Percentiles rank a stretch among this genome's conserved stretches.
These are phyloP conservation scores for Phycodurus eques DNA, from an alignment of 2,113 vertebrate genomes.

Conservation along the genomic window DNA sequence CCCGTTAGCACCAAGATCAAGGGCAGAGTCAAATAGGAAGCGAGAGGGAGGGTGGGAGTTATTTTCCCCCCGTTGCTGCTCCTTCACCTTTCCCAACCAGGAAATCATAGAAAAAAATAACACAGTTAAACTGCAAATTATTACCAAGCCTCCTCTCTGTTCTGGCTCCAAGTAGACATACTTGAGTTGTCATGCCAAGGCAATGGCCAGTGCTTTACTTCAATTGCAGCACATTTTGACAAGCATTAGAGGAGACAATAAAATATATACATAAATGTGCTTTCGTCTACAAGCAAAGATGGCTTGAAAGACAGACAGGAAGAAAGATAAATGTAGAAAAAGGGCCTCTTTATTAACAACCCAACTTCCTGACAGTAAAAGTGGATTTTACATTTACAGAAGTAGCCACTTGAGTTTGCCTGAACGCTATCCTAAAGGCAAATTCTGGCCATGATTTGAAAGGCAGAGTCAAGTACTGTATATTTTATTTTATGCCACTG, in stretches of 20 bases:
- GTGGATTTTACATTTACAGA: slow-evolving; percentile 44
- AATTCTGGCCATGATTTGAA: slow-evolving; percentile 21
- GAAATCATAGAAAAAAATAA: slow-evolving; percentile 59
- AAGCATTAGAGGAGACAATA: slow-evolving; percentile 64
- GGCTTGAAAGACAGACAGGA: slow-evolving; percentile 22
- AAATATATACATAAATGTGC: slow-evolving; percentile 50
- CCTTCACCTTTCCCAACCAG: slow-evolving; percentile 60
- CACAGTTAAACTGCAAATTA: slow-evolving; percentile 64
- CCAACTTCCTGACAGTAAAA: slow-evolving; percentile 36
- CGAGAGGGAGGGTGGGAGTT: slow-evolving; percentile 27
- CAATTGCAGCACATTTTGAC: slow-evolving; percentile 57
- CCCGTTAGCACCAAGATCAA: slow-evolving; percentile 50
- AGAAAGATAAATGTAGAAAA: slow-evolving; percentile 40
- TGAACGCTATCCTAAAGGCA: slow-evolving; percentile 32
- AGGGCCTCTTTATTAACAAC: slow-evolving; percentile 33
- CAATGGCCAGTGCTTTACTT: slow-evolving; percentile 54
- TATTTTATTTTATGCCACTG: slow-evolving; percentile 7
- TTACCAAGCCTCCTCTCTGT: slow-evolving; percentile 59
- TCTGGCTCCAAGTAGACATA: slow-evolving; percentile 51
- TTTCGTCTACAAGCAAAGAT: slow-evolving; percentile 36
- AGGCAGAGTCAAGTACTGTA: slow-evolving; percentile 12
- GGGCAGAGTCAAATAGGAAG: slow-evolving; percentile 11
- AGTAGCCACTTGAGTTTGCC: slow-evolving; percentile 27
- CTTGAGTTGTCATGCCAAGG: slow-evolving; percentile 58
- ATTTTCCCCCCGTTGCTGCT: slow-evolving; percentile 30